These are phyloP conservation scores for Malurus splendens DNA, from an alignment of 2,797 vertebrate genomes.

Conservation along the genomic window DNA sequence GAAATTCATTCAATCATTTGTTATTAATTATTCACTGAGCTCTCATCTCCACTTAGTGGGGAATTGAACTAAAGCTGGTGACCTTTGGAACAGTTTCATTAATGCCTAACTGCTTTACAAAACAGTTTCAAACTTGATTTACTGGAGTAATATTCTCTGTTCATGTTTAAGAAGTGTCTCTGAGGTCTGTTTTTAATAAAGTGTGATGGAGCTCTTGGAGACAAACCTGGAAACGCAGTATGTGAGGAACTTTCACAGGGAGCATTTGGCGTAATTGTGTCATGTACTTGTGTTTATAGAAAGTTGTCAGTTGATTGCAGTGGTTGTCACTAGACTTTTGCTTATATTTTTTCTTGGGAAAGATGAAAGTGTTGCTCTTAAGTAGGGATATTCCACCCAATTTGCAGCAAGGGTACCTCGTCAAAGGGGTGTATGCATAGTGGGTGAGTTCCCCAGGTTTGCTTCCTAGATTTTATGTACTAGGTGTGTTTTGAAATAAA, in stretches of 20 bases:
- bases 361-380: not conserved
- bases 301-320: not conserved
- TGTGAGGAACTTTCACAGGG: not conserved
- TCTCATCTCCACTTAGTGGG: not conserved
- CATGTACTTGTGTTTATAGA: not conserved
- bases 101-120: slow-evolving; percentile 31
- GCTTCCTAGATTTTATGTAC: not conserved
- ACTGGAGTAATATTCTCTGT: slow-evolving; percentile 42
- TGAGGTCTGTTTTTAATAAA: slow-evolving; percentile 44
- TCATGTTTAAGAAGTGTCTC: slow-evolving; percentile 2
- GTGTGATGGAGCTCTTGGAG: not conserved
- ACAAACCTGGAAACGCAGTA: not conserved
- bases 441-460: not conserved
- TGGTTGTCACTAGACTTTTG: not conserved
- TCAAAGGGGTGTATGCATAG: not conserved
- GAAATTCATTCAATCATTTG: slow-evolving; percentile 3
- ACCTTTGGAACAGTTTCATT: slow-evolving; percentile 27
- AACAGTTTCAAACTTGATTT: slow-evolving; percentile 44
- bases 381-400: not conserved
- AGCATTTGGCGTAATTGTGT: not conserved
- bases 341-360: not conserved
- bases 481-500: not conserved
- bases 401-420: not conserved
- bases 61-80: slow-evolving; percentile 16
- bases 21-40: slow-evolving; percentile 37